phyloP scores from a whole-genome alignment of 2,888 invertebrate species.

The Muscina levida region DNA sequence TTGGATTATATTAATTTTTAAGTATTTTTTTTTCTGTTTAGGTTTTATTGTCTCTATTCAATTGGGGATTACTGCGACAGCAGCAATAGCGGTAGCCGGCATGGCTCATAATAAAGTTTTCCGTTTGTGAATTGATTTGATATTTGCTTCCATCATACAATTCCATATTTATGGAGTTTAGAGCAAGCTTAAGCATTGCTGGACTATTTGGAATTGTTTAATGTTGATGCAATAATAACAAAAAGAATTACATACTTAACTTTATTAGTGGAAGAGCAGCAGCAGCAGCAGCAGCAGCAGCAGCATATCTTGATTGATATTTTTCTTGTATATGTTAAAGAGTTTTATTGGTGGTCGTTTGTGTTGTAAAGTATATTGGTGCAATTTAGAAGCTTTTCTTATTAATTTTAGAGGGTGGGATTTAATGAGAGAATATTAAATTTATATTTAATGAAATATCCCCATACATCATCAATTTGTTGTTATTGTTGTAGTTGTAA shows the following conservation, averaged over 20 bases:
- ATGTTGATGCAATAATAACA: constrained; percentile 2
- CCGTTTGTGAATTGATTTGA: neutral
- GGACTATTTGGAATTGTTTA: constrained; percentile 15
- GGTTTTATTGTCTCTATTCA: constrained; percentile 27
- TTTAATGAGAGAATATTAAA: no score
- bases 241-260: constrained; percentile 7
- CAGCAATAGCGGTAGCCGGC: constrained; percentile 20
- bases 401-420: no score
- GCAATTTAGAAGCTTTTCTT: no score
- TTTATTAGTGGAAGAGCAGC: no score
- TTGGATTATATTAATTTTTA: constrained; percentile 42
- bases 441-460: no score
- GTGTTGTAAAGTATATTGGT: no score
- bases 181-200: constrained; percentile 9
- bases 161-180: neutral
- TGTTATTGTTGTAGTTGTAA: no score
- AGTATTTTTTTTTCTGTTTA: neutral
- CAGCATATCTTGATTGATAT: no score
- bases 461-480: no score
- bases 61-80: constrained; percentile 40
- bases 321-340: no score
- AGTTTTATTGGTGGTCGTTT: no score
- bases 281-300: no score
- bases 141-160: neutral
- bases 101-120: constrained; percentile 29